These are phyloP conservation scores for Pristionchus maxplancki DNA, from an alignment of 2,888 invertebrate genomes.

Conservation along the genomic window DNA sequence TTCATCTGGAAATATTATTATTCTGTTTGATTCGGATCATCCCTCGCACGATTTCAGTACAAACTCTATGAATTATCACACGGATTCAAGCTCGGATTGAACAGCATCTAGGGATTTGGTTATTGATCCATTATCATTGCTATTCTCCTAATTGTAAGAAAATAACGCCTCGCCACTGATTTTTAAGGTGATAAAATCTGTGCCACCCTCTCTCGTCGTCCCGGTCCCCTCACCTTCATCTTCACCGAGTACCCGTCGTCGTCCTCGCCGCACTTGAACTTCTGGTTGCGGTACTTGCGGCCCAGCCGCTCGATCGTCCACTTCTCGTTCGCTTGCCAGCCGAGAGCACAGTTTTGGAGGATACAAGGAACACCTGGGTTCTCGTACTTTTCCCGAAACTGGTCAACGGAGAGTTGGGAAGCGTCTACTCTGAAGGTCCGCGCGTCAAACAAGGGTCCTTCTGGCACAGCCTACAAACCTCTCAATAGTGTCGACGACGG, in stretches of 20 bases:
- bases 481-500: conserved; percentile 86
- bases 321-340: conserved; percentile 93
- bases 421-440: conserved; percentile 83
- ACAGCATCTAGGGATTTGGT: too few relatives aligned
- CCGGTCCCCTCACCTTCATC: conserved; percentile 98
- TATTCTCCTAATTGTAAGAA: too few relatives aligned
- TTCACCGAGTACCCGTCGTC: conserved; percentile 99
- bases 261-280: conserved; percentile 99
- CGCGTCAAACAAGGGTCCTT: background rate
- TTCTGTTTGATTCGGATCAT: background rate
- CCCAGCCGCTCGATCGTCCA: conserved; percentile 93
- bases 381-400: conserved; percentile 93
- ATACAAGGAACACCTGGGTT: conserved; percentile 94
- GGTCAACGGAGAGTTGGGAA: conserved; percentile 84
- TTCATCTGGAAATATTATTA: conserved; percentile 70
- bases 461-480: conserved; percentile 79
- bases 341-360: conserved; percentile 88
- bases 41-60: too few relatives aligned
- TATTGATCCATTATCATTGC: too few relatives aligned
- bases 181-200: too few relatives aligned
- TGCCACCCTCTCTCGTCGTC: too few relatives aligned
- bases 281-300: conserved; percentile 98
- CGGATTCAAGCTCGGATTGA: too few relatives aligned
- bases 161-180: too few relatives aligned
- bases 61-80: too few relatives aligned